Conservation (phyloP, 2,113 vertebrate genomes). For the Istiophorus platypterus region DNA sequence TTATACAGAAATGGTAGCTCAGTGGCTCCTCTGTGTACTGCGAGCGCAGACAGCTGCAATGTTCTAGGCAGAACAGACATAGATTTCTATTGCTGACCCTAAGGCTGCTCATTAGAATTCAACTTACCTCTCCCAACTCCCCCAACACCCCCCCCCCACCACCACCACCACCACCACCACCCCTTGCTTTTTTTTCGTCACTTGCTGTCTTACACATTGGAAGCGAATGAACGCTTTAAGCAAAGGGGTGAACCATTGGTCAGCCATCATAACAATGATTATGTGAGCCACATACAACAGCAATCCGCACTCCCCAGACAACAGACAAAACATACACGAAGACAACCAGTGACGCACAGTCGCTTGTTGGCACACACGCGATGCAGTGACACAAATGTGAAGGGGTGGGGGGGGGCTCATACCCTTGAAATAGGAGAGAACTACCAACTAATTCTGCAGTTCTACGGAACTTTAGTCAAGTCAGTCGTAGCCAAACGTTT, state of each 20-base stretch:
- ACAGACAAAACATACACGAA: constrained; percentile 10
- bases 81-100: constrained; percentile 76
- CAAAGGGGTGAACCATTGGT: constrained; percentile 63
- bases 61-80: constrained; percentile 77
- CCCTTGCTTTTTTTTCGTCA: constrained; percentile 1
- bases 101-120: constrained; percentile 79
- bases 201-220: constrained; percentile 45
- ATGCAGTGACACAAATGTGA: not conserved
- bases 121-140: constrained; percentile 55
- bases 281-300: constrained; percentile 30
- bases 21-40: constrained; percentile 70
- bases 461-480: constrained; percentile 8
- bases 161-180: not conserved
- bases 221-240: constrained; percentile 53
- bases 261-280: constrained; percentile 52
- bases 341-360: not conserved
- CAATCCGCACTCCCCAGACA: not conserved
- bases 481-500: not conserved
- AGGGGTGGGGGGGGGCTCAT: not conserved
- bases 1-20: constrained; percentile 58
- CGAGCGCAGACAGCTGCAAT: constrained; percentile 69
- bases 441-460: not conserved
- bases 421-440: not conserved
- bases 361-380: not conserved
- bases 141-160: constrained; percentile 9